Evolutionary conservation across 1,140 invertebrate species (phyloP), one percentile per base, ranked within the genome.

Genomic region (Drosophila pruinosa): DNA sequence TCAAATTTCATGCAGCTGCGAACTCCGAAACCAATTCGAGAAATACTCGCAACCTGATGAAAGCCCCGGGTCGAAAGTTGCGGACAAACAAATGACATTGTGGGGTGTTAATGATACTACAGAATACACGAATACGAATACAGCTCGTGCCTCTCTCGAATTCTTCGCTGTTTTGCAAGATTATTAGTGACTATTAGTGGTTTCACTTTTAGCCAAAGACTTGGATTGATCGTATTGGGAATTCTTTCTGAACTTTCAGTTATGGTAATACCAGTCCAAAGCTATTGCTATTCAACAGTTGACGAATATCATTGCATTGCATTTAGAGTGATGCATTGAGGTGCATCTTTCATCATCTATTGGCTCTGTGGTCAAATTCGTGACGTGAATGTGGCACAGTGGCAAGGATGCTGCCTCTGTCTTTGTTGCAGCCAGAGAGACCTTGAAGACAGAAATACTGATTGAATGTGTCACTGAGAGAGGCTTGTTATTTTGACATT

Each of bases 201-300:
- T 85, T 85, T 85, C 80, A 86, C 80, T 85, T 73, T 85, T 75
- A 48, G 39, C 47, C 31, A 64, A 74, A 61, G 24, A 64, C 39
- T 47, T 15, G 19, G 15, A 64, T 67, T 36, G 50, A 61, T 39
- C 45, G 12, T 28, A 74, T 41, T 71, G 8, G 15, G 47, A 63
- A 58, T 78, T 63, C 31, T 10, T 15, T 14, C 63, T 61, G 31
- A 82, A 82, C 79, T 83, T 83, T 83, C 75, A 52, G 48, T 63
- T 61, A 12, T 53, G 47, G 12, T 36, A 57, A 38, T 58, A 39
- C 17, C 39, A 12, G 8, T n/a, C n/a, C n/a, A n/a, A n/a, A 48
- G 52, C 48, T 56, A 47, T 54, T 53, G 14, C 8, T 48, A 68
- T 59, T 14, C 57, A 15, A 47, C 72, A 53, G 21, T 39, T 41